These are phyloP conservation scores for Trididemnum nubilum DNA, from an alignment of 23 tunicate species.

Conservation along the genomic window DNA sequence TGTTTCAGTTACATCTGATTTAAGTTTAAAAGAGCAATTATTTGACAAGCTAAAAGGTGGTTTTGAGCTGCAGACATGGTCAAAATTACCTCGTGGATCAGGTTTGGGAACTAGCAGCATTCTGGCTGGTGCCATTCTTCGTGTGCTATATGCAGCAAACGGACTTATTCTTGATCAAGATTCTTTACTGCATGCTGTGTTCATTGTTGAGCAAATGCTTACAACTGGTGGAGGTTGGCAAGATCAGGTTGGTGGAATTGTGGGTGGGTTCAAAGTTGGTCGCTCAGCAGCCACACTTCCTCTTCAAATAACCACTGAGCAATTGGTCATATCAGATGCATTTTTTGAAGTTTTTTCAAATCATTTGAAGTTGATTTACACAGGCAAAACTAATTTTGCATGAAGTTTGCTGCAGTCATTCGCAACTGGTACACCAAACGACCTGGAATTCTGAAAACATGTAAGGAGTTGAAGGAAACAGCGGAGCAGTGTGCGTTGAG, in stretches of 20 bases:
- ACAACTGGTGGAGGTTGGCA: slow-evolving; percentile 98
- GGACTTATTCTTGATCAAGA: slow-evolving; percentile 48
- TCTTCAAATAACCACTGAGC: slow-evolving; percentile 44
- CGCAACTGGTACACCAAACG: slow-evolving; percentile 83
- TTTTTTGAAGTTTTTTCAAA: slow-evolving; percentile 36
- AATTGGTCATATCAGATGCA: slow-evolving; percentile 33
- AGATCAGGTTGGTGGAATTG: slow-evolving; percentile 90
- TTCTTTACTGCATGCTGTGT: slow-evolving; percentile 78
- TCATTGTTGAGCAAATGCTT: slow-evolving; percentile 84
- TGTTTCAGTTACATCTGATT: slow-evolving; percentile 28
- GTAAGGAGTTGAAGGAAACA: slow-evolving; percentile 47
- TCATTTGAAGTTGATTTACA: slow-evolving; percentile 74
- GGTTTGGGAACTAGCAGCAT: slow-evolving; percentile 96
- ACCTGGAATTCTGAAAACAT: slow-evolving; percentile 54
- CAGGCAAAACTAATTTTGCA: slow-evolving; percentile 88
- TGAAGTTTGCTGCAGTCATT: slow-evolving; percentile 75
- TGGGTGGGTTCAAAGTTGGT: slow-evolving; percentile 78
- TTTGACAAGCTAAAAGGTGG: slow-evolving; percentile 49
- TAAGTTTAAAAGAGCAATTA: slow-evolving; percentile 55
- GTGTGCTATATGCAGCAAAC: slow-evolving; percentile 35
- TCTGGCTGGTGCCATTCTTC: slow-evolving; percentile 73
- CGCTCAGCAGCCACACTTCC: slow-evolving; percentile 51
- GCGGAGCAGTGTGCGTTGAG: slow-evolving; percentile 68
- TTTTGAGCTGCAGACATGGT: slow-evolving; percentile 87
- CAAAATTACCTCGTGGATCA: slow-evolving; percentile 76